phyloP scores from a whole-genome alignment of 2,888 invertebrate genomes.

The Thyatira batis region DNA sequence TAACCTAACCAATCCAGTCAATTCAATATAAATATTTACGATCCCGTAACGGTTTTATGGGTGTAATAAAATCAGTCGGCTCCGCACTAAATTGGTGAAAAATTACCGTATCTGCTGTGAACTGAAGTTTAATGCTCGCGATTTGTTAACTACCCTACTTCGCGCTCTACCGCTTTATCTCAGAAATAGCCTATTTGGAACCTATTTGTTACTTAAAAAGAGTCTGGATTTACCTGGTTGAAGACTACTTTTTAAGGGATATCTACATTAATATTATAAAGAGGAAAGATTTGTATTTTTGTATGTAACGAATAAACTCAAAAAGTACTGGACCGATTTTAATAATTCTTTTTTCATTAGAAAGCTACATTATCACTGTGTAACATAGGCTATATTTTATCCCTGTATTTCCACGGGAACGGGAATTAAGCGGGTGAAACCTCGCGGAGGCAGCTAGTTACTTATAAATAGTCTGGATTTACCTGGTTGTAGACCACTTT shows the following conservation, averaged over 20 bases:
- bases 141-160: background rate
- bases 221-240: background rate
- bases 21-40: constrained; percentile 57
- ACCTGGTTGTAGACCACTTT: no score
- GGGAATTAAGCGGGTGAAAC: no score
- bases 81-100: constrained; percentile 42
- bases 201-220: background rate
- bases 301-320: no score
- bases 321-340: no score
- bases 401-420: no score
- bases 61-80: constrained; percentile 50
- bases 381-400: no score
- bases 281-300: no score
- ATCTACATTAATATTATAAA: no score
- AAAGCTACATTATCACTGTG: no score
- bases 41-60: constrained; percentile 47
- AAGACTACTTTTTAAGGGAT: background rate
- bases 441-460: no score
- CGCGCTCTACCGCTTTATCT: background rate
- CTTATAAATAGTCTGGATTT: no score
- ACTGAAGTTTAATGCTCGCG: background rate
- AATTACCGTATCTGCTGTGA: constrained; percentile 36
- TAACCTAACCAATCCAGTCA: constrained; percentile 34
- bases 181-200: background rate
- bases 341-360: no score